Percentiles rank a stretch among this genome's conserved stretches.
Conservation (phyloP, 1,140 invertebrate genomes). For the Cydia pomonella region DNA sequence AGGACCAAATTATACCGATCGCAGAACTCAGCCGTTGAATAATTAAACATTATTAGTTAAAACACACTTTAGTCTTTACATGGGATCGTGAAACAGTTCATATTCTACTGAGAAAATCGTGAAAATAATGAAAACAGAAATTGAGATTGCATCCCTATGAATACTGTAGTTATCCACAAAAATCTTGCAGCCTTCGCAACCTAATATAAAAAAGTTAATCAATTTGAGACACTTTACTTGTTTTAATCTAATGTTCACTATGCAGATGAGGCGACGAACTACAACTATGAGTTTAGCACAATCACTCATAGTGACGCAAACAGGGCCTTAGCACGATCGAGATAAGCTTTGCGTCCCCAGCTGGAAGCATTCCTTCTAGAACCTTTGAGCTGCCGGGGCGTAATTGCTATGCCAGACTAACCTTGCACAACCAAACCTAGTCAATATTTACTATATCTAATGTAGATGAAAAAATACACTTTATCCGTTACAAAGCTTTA, state of each 20-base stretch:
- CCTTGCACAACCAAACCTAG: background rate
- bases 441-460: background rate
- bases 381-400: constrained; percentile 20
- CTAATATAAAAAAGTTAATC: background rate
- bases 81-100: constrained; percentile 52
- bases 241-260: constrained; percentile 58
- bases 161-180: background rate
- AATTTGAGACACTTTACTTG: constrained; percentile 8
- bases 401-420: background rate
- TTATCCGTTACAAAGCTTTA: constrained; percentile 24
- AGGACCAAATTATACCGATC: constrained; percentile 79
- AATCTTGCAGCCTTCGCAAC: background rate
- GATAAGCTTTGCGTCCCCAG: constrained; percentile 37
- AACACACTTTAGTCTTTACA: constrained; percentile 72
- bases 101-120: constrained; percentile 29
- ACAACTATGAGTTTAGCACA: constrained; percentile 79
- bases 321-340: constrained; percentile 52
- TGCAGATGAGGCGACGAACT: constrained; percentile 60
- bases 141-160: background rate
- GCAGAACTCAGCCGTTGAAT: constrained; percentile 54
- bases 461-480: constrained; percentile 5
- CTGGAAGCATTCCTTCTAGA: background rate
- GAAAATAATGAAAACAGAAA: background rate
- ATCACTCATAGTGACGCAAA: constrained; percentile 76
- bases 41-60: constrained; percentile 46